A percentile compares a stretch with the other conserved stretches of the same genome.
Evolutionary conservation across 2,113 vertebrate species (phyloP).

Genomic region (Tachysurus fulvidraco): DNA sequence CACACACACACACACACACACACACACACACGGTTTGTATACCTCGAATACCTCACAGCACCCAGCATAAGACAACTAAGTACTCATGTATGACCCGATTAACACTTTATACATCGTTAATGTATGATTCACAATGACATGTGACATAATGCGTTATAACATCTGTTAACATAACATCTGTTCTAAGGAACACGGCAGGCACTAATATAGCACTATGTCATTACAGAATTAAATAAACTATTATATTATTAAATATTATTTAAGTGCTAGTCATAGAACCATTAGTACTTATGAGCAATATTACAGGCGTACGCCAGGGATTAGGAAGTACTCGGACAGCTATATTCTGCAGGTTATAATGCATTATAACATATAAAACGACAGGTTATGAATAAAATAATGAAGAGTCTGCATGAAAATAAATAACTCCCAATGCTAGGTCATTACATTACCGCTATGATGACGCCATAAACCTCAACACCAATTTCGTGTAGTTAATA

Average conservation of each 20-base stretch:
- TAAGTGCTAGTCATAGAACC: neutral
- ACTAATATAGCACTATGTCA: neutral
- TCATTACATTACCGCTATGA: neutral
- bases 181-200: neutral
- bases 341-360: neutral
- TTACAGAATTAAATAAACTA: too few relatives aligned
- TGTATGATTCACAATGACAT: neutral
- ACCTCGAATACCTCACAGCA: too few relatives aligned
- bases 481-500: neutral
- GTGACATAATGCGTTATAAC: neutral
- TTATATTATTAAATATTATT: too few relatives aligned
- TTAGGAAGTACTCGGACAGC: neutral
- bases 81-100: neutral
- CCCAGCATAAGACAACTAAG: neutral
- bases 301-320: neutral
- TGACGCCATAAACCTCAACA: neutral
- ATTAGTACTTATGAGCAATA: neutral
- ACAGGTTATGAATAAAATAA: neutral
- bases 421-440: neutral
- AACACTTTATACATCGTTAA: neutral
- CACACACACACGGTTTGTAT: neutral
- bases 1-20: constrained; percentile 20
- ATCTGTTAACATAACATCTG: neutral
- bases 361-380: neutral
- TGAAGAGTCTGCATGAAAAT: neutral